Evolutionary conservation across 2,888 invertebrate genomes (phyloP).

Genomic region (Cotesia congregata): DNA sequence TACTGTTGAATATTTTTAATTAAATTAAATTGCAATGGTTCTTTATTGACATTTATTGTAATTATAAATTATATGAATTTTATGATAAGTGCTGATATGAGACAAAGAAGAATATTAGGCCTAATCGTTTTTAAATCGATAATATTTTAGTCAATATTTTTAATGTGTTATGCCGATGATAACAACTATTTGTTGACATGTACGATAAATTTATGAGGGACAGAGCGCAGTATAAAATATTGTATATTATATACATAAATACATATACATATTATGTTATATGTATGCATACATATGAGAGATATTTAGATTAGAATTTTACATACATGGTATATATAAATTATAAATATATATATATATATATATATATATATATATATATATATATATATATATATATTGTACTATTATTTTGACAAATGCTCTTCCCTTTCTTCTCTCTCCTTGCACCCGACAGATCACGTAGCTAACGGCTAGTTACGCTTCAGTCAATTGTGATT

Average conservation of each 20-base stretch:
- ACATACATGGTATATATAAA: background rate
- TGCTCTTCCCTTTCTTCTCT: conserved; percentile 12
- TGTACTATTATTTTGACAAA: conserved; percentile 10
- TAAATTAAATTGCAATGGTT: conserved; percentile 35
- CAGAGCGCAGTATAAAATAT: background rate
- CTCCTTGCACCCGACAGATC: conserved; percentile 37
- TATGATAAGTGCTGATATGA: conserved; percentile 23
- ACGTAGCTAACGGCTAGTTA: conserved; percentile 32
- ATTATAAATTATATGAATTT: background rate
- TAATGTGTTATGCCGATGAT: conserved; percentile 20
- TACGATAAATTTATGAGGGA: background rate
- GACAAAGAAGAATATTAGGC: conserved; percentile 28
- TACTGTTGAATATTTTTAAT: conserved; percentile 43
- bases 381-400: background rate
- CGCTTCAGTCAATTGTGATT: conserved; percentile 36
- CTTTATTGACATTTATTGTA: conserved; percentile 34
- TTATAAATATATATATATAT: background rate
- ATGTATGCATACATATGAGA: background rate
- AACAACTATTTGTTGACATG: conserved; percentile 11
- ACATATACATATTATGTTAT: background rate
- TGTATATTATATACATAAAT: background rate
- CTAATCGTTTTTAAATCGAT: conserved; percentile 30
- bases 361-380: conserved; percentile 14
- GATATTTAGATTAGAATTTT: background rate
- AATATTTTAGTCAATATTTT: conserved; percentile 35